Base-by-base conservation (phyloP, 2,113 vertebrate species). In the Pelecanoides urinatrix region DNA sequence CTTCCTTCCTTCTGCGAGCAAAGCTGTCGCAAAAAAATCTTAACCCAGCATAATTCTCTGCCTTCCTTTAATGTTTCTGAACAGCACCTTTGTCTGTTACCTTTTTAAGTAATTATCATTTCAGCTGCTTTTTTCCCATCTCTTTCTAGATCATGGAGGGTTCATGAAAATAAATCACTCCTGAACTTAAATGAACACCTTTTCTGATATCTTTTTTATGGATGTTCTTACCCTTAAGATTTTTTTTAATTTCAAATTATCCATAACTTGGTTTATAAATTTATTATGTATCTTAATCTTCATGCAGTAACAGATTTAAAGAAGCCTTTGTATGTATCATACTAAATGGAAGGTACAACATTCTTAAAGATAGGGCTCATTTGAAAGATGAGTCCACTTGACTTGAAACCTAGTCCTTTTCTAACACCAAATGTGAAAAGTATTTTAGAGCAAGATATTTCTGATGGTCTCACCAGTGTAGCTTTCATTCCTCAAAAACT, bases 51-150 rank as follows among this genome's bases (percentile, higher is more conserved):
- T 95, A 65, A 80, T 89, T 96, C 81, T 98, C 93, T 86, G 62
- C 87, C 18, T 45, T 45, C 34, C 67, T 77, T 40, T 32, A 61
- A 56, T 30, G 17, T 88, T 95, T 92, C 58, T 97, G 80, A 90
- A 29, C 65, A 40, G 40, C 49, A 79, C 45, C 50, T 96, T 94
- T 95, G 17, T 78, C 66, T 92, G 8, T 95, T 96, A 80, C 71
- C 19, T 93, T 78, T 95, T 93, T 63, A 80, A 97, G 92, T 97
- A 94, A 96, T 96, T 53, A 18, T 85, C 52, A 72, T 88, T 94
- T 93, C 95, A 95, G 72, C 81, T 82, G 36, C 42, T 62, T 92
- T 90, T 73, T 88, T 58, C 23, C 49, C 55, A 7, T 78, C 71
- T 88, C 32, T 94, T 77, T 53, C 52, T 93, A 14, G 34, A 53